These are phyloP conservation scores for Palythoa heliodiscus DNA, from an alignment of 92 coral and sea anemone species.

Conservation along the genomic window DNA sequence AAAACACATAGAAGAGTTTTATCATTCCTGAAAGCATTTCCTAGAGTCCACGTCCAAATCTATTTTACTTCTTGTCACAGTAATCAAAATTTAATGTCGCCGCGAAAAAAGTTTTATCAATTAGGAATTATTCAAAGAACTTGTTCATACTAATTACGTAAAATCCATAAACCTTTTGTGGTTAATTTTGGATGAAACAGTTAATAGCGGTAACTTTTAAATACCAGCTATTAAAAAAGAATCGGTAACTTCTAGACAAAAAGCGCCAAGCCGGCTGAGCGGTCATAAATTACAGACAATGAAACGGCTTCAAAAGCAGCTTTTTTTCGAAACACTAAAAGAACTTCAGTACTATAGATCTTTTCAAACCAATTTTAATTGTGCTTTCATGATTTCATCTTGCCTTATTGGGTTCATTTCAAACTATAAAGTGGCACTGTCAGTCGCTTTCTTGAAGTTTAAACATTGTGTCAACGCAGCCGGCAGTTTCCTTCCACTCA, in stretches of 20 bases:
- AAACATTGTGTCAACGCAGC: conserved; percentile 2
- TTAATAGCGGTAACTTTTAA: conserved; percentile 32
- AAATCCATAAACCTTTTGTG: neutral
- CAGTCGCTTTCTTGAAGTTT: conserved; percentile 18
- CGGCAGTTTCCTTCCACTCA: conserved; percentile 15
- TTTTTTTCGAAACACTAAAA: neutral
- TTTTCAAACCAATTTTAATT: neutral
- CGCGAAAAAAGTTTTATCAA: neutral
- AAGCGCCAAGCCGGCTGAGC: neutral
- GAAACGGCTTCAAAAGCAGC: neutral
- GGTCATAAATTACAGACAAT: neutral
- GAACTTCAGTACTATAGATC: neutral
- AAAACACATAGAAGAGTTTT: neutral
- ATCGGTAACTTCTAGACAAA: neutral
- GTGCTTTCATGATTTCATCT: neutral
- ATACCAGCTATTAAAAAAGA: conserved; percentile 1
- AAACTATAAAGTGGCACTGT: conserved; percentile 20
- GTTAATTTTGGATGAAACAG: conserved; percentile 8
- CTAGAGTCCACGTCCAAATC: neutral
- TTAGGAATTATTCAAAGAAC: neutral
- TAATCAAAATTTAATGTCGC: neutral
- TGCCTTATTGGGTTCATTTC: conserved; percentile 1
- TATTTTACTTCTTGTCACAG: neutral
- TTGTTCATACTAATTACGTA: conserved; percentile 13
- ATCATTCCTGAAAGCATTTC: neutral